Evolutionary conservation across 2,888 invertebrate species (phyloP).

Genomic region (Salpingus planirostris): DNA sequence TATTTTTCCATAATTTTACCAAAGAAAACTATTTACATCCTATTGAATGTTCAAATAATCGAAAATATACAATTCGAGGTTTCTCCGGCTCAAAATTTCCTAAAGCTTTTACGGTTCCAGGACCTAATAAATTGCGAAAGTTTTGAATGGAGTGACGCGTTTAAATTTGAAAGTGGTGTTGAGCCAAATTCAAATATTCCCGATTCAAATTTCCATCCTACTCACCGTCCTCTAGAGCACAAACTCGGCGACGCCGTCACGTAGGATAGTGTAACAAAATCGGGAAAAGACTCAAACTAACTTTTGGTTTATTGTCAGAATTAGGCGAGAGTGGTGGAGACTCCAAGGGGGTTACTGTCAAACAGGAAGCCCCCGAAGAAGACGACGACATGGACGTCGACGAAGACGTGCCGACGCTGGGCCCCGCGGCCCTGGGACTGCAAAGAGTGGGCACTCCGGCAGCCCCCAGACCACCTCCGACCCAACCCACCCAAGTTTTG

Average conservation of each 20-base stretch:
- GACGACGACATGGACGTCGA: constrained; percentile 47
- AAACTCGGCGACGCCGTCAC: too few relatives aligned
- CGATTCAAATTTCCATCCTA: constrained; percentile 10
- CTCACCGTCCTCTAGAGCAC: not conserved
- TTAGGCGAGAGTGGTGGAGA: too few relatives aligned
- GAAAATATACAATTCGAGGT: too few relatives aligned
- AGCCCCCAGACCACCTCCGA: constrained; percentile 57
- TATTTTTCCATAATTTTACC: too few relatives aligned
- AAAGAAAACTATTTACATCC: too few relatives aligned
- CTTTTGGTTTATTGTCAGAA: too few relatives aligned
- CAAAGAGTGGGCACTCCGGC: constrained; percentile 75
- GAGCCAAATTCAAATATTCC: constrained; percentile 36
- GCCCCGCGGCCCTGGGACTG: constrained; percentile 70
- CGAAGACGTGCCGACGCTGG: constrained; percentile 61
- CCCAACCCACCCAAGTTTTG: constrained; percentile 67
- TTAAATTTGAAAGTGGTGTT: constrained; percentile 40
- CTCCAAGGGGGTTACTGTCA: constrained; percentile 36
- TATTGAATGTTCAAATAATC: too few relatives aligned
- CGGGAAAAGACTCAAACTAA: too few relatives aligned
- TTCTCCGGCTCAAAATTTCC: too few relatives aligned
- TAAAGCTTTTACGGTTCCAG: too few relatives aligned
- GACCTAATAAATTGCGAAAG: too few relatives aligned
- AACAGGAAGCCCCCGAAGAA: constrained; percentile 48
- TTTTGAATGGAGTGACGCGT: constrained; percentile 27
- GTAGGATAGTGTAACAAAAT: too few relatives aligned